Base-by-base conservation (phyloP, 2,888 invertebrate genomes). In the Griposia aprilina region DNA sequence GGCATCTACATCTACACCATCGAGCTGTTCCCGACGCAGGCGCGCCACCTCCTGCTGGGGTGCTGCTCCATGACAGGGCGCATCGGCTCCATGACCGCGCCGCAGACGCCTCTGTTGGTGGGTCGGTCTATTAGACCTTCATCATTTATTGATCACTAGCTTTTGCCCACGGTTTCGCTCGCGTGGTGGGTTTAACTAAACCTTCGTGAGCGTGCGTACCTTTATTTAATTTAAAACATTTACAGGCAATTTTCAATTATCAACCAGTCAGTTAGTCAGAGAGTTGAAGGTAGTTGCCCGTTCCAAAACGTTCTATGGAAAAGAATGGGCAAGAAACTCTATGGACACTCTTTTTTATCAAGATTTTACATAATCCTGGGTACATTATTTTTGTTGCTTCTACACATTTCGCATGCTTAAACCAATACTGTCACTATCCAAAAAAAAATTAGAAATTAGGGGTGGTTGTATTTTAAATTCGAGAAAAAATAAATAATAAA, bases 1-100 rank as follows among this genome's bases (percentile, higher is more conserved):
- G 95, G 97, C 20, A 93, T 97, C 83, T 98, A 98, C 92, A 96
- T 98, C 83, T 97, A 97, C 90, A 97, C 97, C 1, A 96, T 97
- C 72, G 98, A 98, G 94, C 95, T 98, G 92, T 97, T 97, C 91
- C 98, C 98, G 1, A 98, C 98, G 26, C 93, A 93, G 52, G 93
- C 97, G 74, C 94, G 98, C 57, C 97, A 97, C 88, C 95, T 97
- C 13, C 92, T 97, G 80, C 95, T 98, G 93, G 97, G 97, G 11
- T 90, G 94, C 59, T 97, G 97, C 92, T 97, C 97, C 52, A 97
- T 97, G 95, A 93, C 97, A 74, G 97, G 97, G 36, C 94, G 97
- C 65, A 91, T 97, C 75, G 98, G 97, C n/a, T 96, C 97, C 17
- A 97, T 97, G 92, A 88, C 97, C 57, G 97, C 98, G 55, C 97